Base-by-base conservation (phyloP, 2,797 vertebrate species). In the Enteromius paludinosus region DNA sequence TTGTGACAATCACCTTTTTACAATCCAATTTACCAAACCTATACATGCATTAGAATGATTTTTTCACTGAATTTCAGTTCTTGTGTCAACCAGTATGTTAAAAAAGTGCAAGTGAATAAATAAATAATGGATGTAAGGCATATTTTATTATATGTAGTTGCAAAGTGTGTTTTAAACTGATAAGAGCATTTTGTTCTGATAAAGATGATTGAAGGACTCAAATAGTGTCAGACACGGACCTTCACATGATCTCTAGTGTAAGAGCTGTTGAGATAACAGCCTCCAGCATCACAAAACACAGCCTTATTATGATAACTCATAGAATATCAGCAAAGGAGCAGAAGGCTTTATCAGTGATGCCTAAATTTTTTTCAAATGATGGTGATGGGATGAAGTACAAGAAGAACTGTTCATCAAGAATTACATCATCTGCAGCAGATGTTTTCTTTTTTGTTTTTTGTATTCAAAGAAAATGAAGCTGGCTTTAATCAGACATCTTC, bases 201-300 rank as follows among this genome's bases (percentile, higher is more conserved):
- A 73, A 73, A 54, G 20, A 33, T 54, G 49, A 73, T 56, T 38
- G 47, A 73, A 35, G 20, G 11, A 20, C 6, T 35, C 71, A 38
- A 73, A 73, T 73, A n/a, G 70, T 47, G 68, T 70, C 68, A 70
- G 43, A 71, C 43, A 71, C 17, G 7, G 15, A 71, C 69, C 68
- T 71, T 71, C 23, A 71, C 47, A 71, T 71, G 15, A 71, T 71
- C 43, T 71, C 9, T 47, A 71, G 43, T 49, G 25, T 28, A 71
- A 71, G 43, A 49, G 43, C 69, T 28, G 43, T 49, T 49, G 2
- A 69, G 66, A 69, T 69, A 71, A 71, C 69, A 30, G 15, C 43
- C 43, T 30, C 49, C 43, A 20, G 69, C 23, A 30, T 25, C 25
- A 49, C 43, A 71, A 35, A 54, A 73, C 30, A 33, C 17, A 52